Percentiles rank a stretch among this genome's conserved stretches.
phyloP scores from a whole-genome alignment of 2,888 invertebrate species.

The Noctua janthina region DNA sequence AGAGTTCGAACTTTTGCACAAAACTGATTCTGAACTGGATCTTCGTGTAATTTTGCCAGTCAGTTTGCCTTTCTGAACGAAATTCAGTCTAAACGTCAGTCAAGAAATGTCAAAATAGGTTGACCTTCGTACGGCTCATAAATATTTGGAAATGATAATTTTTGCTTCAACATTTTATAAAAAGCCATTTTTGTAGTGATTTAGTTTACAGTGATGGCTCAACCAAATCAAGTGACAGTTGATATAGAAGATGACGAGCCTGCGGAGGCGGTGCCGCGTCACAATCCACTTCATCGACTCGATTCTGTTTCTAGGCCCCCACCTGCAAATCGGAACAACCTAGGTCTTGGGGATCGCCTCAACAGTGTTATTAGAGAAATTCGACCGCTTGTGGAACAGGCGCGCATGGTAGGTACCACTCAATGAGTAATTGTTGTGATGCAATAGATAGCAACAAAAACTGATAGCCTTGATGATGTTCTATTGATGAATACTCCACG shows the following conservation, averaged over 20 bases:
- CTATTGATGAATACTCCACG: not conserved
- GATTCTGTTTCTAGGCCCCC: slow-evolving; percentile 81
- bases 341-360: slow-evolving; percentile 86
- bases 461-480: slow-evolving; percentile 34
- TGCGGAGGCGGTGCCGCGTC: slow-evolving; percentile 77
- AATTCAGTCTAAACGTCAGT: slow-evolving; percentile 48
- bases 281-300: slow-evolving; percentile 79
- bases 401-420: slow-evolving; percentile 85
- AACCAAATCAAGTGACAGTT: slow-evolving; percentile 84
- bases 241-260: slow-evolving; percentile 84
- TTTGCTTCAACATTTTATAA: slow-evolving; percentile 50
- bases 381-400: slow-evolving; percentile 92
- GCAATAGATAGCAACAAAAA: slow-evolving; percentile 60
- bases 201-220: slow-evolving; percentile 79
- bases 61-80: slow-evolving; percentile 50
- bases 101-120: slow-evolving; percentile 62
- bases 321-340: slow-evolving; percentile 78
- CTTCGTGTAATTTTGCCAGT: slow-evolving; percentile 18
- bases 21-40: slow-evolving; percentile 26
- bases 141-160: slow-evolving; percentile 68
- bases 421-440: slow-evolving; percentile 56
- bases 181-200: slow-evolving; percentile 56
- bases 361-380: slow-evolving; percentile 91
- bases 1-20: not conserved
- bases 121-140: slow-evolving; percentile 67